Evolutionary conservation across 2,888 invertebrate genomes (phyloP).

Genomic region (Netelia inedita): DNA sequence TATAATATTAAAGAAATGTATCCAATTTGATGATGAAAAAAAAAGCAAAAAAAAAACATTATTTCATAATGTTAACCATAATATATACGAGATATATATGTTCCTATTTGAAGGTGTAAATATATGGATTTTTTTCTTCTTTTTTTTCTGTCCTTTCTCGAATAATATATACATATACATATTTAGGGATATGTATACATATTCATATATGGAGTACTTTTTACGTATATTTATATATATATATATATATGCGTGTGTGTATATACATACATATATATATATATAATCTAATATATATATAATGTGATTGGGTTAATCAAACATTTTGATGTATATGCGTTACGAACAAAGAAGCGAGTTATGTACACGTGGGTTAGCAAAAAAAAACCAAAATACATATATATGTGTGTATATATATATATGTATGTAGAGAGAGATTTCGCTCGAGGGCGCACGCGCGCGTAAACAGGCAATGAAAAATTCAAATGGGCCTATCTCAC

Average conservation of each 20-base stretch:
- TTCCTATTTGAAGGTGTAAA: conserved; percentile 51
- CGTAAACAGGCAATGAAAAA: conserved; percentile 40
- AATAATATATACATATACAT: conserved; percentile 67
- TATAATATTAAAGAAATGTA: conserved; percentile 65
- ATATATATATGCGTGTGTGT: conserved; percentile 33
- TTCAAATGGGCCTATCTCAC: conserved; percentile 28
- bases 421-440: conserved; percentile 1
- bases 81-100: conserved; percentile 53
- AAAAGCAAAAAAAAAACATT: conserved; percentile 65
- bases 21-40: conserved; percentile 67
- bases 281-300: conserved; percentile 30
- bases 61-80: conserved; percentile 71
- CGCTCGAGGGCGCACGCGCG: conserved; percentile 61
- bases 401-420: conserved; percentile 18
- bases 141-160: conserved; percentile 60
- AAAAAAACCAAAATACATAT: conserved; percentile 74
- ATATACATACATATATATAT: conserved; percentile 46
- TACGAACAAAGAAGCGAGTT: conserved; percentile 85
- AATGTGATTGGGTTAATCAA: conserved; percentile 79
- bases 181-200: conserved; percentile 65
- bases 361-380: conserved; percentile 85
- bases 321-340: conserved; percentile 81
- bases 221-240: background rate
- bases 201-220: conserved; percentile 53
- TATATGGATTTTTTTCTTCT: conserved; percentile 48